A percentile compares a stretch with the other conserved stretches of the same genome.
Conservation (phyloP, 2,888 invertebrate species). For the Polylopha cassiicola region DNA sequence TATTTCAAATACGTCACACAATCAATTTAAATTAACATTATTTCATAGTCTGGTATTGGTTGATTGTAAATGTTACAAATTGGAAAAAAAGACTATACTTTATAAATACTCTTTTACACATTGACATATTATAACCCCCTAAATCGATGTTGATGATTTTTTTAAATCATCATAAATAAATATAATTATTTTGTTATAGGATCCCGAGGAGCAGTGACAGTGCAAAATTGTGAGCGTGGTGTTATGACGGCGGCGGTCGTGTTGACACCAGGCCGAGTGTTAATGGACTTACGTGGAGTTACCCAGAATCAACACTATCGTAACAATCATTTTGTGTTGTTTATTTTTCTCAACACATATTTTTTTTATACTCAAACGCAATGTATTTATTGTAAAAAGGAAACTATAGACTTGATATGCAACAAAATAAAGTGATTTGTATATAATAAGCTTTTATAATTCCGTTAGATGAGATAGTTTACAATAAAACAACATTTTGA, state of each 20-base stretch:
- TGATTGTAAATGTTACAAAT: too few species aligned
- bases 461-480: conserved; percentile 18
- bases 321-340: conserved; percentile 61
- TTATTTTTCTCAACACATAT: conserved; percentile 59
- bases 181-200: conserved; percentile 40
- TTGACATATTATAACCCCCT: too few species aligned
- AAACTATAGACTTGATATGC: conserved; percentile 68
- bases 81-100: too few species aligned
- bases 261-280: conserved; percentile 54
- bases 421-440: conserved; percentile 74
- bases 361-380: conserved; percentile 72
- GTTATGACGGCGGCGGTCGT: conserved; percentile 42
- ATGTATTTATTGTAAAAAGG: conserved; percentile 73
- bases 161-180: background rate
- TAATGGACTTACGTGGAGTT: conserved; percentile 47
- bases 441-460: conserved; percentile 43
- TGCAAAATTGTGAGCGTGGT: conserved; percentile 58
- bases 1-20: too few species aligned
- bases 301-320: conserved; percentile 59
- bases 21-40: too few species aligned
- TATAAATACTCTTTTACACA: too few species aligned
- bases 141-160: too few species aligned
- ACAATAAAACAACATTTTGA: conserved; percentile 35
- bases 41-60: too few species aligned
- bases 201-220: conserved; percentile 50